Evolutionary conservation across 92 coral and sea anemone species (phyloP), one percentile per base, ranked within the genome.

Genomic region (Blastomussa wellsi): DNA sequence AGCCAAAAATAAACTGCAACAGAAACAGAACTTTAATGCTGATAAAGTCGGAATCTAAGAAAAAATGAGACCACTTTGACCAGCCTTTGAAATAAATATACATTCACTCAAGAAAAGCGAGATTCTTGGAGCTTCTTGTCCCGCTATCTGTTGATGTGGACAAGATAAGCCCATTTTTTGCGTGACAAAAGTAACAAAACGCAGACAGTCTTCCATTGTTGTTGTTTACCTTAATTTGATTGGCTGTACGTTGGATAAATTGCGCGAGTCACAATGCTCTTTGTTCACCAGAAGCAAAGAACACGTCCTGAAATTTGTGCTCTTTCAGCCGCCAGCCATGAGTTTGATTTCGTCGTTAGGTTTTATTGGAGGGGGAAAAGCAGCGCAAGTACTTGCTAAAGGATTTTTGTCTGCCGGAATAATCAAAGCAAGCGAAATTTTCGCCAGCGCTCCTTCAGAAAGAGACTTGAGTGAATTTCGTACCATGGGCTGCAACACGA

Each of bases 291-390:
- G 26, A 20, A 77, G 72, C 32, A 33, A 51, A 20, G 62, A 70
- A 70, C 41, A 70, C 9, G 75, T 16, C 7, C 75, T 36, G 29
- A 57, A 19, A 22, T 20, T 28, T 14, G 28, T 44, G 49, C 7
- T 15, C 37, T 19, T 26, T 12, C 36, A 28, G 38, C n/a, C n/a
- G 24, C 13, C 9, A 26, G 68, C n/a, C 68, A 96, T 96, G 99
- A 96, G 95, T 84, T 51, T 94, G 55, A 87, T 90, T 70, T 88
- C 95, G 31, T 86, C 93, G 49, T 72, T 96, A 67, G 98, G 99
- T 32, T 96, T 96, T 93, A 91, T 96, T 52, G 99, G 99, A 41
- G 98, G 98, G 36, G 99, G 99, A 39, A 96, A 96, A 75, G 98
- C 95, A 20, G 98, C 99, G 9, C 95, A 93, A 79, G 98, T 92